phyloP scores from a whole-genome alignment of 2,797 vertebrate species.

The Odontamblyopus lacepedii region DNA sequence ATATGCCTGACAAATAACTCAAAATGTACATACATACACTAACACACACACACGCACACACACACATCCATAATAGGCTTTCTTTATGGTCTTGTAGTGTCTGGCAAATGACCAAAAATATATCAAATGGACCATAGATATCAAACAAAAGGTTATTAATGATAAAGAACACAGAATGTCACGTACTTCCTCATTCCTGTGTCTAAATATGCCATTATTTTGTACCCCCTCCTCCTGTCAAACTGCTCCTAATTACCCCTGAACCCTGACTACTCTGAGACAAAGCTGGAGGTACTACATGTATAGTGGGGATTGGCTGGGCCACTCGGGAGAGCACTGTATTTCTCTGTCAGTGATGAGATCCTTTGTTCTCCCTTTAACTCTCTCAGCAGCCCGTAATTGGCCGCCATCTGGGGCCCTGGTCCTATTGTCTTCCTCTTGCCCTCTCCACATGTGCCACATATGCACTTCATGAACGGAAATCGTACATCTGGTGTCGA shows the following conservation, averaged over 20 bases:
- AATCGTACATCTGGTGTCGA: slow-evolving; percentile 66
- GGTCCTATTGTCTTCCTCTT: slow-evolving; percentile 33
- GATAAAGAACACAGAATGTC: no score
- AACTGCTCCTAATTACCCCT: slow-evolving; percentile 57
- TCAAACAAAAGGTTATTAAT: not conserved
- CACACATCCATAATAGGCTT: not conserved
- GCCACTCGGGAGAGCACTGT: slow-evolving; percentile 61
- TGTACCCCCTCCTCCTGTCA: slow-evolving; percentile 15
- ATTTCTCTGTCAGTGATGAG: slow-evolving; percentile 60
- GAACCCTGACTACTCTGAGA: slow-evolving; percentile 47
- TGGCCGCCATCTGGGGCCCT: slow-evolving; percentile 70
- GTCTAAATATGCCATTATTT: slow-evolving; percentile 40
- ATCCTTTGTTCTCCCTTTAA: slow-evolving; percentile 71
- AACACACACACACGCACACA: no score
- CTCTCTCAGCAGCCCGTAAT: slow-evolving; percentile 62
- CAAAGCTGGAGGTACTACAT: slow-evolving; percentile 32
- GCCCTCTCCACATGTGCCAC: slow-evolving; percentile 41
- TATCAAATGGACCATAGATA: not conserved
- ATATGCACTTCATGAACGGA: slow-evolving; percentile 52
- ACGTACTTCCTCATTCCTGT: slow-evolving; percentile 4
- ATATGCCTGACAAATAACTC: no score
- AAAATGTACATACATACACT: not conserved
- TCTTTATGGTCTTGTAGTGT: no score
- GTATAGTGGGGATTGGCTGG: slow-evolving; percentile 38
- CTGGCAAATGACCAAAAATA: not conserved